A percentile compares a stretch with the other conserved stretches of the same genome.
Evolutionary conservation across 2,797 vertebrate genomes (phyloP).

Genomic region (Triplophysa yarkandensis): DNA sequence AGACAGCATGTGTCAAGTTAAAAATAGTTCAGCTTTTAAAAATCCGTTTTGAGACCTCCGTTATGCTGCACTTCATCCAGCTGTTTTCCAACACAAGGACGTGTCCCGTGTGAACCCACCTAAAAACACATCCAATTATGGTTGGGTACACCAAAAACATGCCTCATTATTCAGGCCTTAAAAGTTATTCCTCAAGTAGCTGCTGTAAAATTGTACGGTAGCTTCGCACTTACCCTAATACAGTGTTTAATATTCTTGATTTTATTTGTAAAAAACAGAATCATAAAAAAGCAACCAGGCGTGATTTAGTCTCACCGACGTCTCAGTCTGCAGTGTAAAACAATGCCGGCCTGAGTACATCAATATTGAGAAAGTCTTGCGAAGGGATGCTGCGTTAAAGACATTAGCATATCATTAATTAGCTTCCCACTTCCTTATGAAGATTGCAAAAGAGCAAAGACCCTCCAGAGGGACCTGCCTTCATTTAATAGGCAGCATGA

Average conservation of each 20-base stretch:
- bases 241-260: neutral
- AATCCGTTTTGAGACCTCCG: neutral
- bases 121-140: neutral
- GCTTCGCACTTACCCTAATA: neutral
- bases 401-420: conserved; percentile 64
- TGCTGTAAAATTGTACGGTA: neutral
- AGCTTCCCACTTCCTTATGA: conserved; percentile 55
- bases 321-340: conserved; percentile 40
- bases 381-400: conserved; percentile 47
- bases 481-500: conserved; percentile 55
- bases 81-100: neutral
- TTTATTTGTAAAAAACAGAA: neutral
- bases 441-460: conserved; percentile 58
- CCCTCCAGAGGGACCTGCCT: conserved; percentile 57
- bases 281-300: neutral
- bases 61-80: conserved; percentile 1
- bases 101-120: neutral
- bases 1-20: conserved; percentile 1
- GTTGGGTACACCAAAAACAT: neutral
- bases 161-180: neutral
- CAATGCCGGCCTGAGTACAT: conserved; percentile 36
- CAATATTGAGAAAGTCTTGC: conserved; percentile 49
- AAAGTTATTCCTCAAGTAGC: neutral
- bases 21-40: neutral
- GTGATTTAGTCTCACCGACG: conserved; percentile 25